These are phyloP conservation scores for Schizothorax lantsangensis DNA, from an alignment of 2,797 vertebrate species.

Conservation along the genomic window DNA sequence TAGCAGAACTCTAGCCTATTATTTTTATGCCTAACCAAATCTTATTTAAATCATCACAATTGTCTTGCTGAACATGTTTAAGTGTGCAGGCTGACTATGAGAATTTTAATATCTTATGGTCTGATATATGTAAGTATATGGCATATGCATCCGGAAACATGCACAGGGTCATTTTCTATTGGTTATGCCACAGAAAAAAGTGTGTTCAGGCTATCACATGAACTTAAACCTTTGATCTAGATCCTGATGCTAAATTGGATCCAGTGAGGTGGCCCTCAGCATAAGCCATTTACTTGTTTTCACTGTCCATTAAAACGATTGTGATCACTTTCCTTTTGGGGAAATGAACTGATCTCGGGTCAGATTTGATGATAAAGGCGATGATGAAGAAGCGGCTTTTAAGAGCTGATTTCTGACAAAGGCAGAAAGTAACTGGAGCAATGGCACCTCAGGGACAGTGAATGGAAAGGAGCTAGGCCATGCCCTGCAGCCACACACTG, in stretches of 20 bases:
- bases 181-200: background rate
- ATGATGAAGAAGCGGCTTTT: constrained; percentile 46
- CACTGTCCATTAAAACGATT: constrained; percentile 37
- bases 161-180: background rate
- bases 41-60: background rate
- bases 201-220: background rate
- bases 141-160: background rate
- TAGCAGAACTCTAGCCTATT: background rate
- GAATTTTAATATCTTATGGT: background rate
- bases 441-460: constrained; percentile 56
- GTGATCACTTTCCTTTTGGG: constrained; percentile 21
- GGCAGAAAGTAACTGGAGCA: constrained; percentile 59
- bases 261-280: background rate
- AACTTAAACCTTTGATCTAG: constrained; percentile 5
- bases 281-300: constrained; percentile 8
- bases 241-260: background rate
- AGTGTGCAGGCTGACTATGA: background rate
- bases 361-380: constrained; percentile 48
- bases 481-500: constrained; percentile 57
- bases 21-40: background rate
- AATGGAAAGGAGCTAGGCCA: constrained; percentile 55
- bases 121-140: background rate
- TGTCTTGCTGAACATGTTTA: background rate
- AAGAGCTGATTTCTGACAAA: constrained; percentile 56
- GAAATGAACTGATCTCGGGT: constrained; percentile 32